Percentiles rank a stretch among this genome's conserved stretches.
These are phyloP conservation scores for Pteromalus puparum DNA, from an alignment of 1,140 invertebrate species.

Conservation along the genomic window DNA sequence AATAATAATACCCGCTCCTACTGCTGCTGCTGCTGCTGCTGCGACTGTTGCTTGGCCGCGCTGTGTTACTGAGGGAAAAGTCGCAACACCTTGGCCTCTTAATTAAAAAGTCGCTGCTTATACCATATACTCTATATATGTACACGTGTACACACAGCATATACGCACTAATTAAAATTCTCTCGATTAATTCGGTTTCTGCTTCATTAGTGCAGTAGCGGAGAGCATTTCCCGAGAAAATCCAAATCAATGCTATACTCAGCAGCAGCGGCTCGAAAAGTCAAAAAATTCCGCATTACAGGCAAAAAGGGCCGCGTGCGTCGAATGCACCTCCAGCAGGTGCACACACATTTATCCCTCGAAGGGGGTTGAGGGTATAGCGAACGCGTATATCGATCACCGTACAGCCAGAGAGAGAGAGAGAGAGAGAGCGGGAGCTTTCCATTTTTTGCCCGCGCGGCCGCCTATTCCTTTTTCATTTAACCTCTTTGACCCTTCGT, in stretches of 20 bases:
- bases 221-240: no score
- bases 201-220: neutral
- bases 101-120: neutral
- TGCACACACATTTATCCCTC: neutral
- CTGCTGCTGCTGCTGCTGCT: neutral
- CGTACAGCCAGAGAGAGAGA: neutral
- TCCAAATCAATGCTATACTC: neutral
- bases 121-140: neutral
- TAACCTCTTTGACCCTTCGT: slow-evolving; percentile 55
- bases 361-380: neutral
- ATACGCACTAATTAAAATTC: neutral
- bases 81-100: slow-evolving; percentile 19
- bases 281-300: neutral
- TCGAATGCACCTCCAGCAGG: neutral
- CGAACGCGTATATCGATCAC: slow-evolving; percentile 39
- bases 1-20: slow-evolving; percentile 38
- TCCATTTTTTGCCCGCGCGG: slow-evolving; percentile 53
- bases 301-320: neutral
- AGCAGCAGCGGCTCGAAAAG: neutral
- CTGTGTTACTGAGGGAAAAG: slow-evolving; percentile 23
- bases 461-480: slow-evolving; percentile 55
- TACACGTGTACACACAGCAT: neutral
- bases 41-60: neutral
- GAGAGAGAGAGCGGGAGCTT: slow-evolving; percentile 41
- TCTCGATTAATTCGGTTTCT: neutral